phyloP scores from a whole-genome alignment of 2,888 invertebrate species.

The Amphiduros pacificus region DNA sequence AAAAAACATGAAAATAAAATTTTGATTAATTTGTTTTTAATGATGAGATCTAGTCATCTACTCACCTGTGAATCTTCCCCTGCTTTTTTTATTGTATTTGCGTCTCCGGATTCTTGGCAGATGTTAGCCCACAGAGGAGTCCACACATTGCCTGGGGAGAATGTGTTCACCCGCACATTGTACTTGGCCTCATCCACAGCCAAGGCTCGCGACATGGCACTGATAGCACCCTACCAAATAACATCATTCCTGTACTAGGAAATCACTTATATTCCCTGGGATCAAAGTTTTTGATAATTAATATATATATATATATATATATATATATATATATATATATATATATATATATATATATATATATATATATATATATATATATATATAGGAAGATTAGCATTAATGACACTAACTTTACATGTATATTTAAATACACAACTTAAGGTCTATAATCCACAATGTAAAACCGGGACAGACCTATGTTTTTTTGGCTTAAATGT shows the following conservation, averaged over 20 bases:
- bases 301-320: conserved; percentile 4
- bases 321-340: too few species aligned
- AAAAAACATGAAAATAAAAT: too few species aligned
- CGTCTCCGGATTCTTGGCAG: conserved; percentile 33
- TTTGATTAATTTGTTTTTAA: too few species aligned
- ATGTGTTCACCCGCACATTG: conserved; percentile 51
- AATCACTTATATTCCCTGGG: neutral
- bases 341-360: too few species aligned
- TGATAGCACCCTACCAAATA: conserved; percentile 49
- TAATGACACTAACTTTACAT: too few species aligned
- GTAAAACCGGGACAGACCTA: too few species aligned
- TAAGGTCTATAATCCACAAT: too few species aligned
- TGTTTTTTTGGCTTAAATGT: too few species aligned
- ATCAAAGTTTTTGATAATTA: neutral
- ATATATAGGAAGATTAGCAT: too few species aligned
- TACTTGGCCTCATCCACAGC: conserved; percentile 55
- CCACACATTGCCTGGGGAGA: conserved; percentile 56
- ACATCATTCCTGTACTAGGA: neutral
- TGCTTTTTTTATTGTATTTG: conserved; percentile 34
- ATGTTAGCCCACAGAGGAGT: conserved; percentile 52
- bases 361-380: too few species aligned
- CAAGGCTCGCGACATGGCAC: conserved; percentile 52
- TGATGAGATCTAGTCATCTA: too few species aligned
- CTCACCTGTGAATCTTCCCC: conserved; percentile 52
- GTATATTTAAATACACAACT: too few species aligned